These are phyloP conservation scores for Phasia obesa DNA, from an alignment of 2,888 invertebrate genomes.

Conservation along the genomic window DNA sequence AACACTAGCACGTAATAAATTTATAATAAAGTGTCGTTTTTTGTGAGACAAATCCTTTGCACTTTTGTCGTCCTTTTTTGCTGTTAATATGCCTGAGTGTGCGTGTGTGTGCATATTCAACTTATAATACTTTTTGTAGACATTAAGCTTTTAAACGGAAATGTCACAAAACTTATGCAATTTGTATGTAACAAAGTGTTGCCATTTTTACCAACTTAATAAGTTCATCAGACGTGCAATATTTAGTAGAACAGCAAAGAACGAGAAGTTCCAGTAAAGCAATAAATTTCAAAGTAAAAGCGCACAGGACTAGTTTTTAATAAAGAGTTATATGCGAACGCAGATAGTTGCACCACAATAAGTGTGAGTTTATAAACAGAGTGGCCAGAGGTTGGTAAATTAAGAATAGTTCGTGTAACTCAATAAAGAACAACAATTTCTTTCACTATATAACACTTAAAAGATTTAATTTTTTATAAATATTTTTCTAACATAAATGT, in stretches of 20 bases:
- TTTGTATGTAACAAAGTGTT: slow-evolving; percentile 66
- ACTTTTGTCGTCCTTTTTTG: not conserved
- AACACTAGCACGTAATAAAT: slow-evolving; percentile 35
- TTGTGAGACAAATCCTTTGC: slow-evolving; percentile 26
- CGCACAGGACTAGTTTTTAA: not conserved
- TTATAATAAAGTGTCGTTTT: slow-evolving; percentile 28
- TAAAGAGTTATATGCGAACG: not conserved
- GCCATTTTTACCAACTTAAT: slow-evolving; percentile 30
- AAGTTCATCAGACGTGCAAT: slow-evolving; percentile 19
- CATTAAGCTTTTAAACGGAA: slow-evolving; percentile 69
- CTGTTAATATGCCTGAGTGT: not conserved
- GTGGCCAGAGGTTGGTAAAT: too few relatives aligned
- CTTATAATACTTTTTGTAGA: slow-evolving; percentile 59
- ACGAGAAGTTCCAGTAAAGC: slow-evolving; percentile 5
- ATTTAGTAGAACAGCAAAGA: slow-evolving; percentile 23
- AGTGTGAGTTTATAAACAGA: not conserved
- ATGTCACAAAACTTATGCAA: slow-evolving; percentile 71
- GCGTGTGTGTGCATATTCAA: slow-evolving; percentile 31
- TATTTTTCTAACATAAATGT: too few relatives aligned
- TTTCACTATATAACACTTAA: too few relatives aligned
- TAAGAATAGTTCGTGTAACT: too few relatives aligned
- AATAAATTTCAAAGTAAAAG: slow-evolving; percentile 42
- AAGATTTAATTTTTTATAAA: too few relatives aligned
- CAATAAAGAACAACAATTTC: too few relatives aligned
- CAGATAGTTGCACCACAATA: not conserved